Evolutionary conservation across 1,140 invertebrate species (phyloP).

Genomic region (Drosophila bocqueti): DNA sequence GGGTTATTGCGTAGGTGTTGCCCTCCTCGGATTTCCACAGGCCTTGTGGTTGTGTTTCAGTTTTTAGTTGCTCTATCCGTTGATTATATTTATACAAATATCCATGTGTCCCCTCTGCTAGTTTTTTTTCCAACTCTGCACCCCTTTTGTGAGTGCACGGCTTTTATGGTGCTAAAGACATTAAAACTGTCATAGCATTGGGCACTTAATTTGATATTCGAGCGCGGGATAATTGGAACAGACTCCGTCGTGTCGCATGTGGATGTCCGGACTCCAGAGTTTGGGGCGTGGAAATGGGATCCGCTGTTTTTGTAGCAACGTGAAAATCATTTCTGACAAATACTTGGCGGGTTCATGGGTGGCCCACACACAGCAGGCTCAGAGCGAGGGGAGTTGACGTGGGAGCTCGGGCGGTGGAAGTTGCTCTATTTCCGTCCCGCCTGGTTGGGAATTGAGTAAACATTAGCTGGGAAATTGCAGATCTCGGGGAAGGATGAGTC

Average conservation of each 20-base stretch:
- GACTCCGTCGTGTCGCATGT: conserved; percentile 41
- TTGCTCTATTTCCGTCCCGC: conserved; percentile 61
- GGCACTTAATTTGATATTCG: conserved; percentile 82
- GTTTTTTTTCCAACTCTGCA: conserved; percentile 23
- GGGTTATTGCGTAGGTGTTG: conserved; percentile 54
- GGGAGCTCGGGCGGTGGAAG: conserved; percentile 46
- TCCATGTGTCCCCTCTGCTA: conserved; percentile 4
- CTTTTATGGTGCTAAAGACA: conserved; percentile 78
- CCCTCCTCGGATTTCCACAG: conserved; percentile 66
- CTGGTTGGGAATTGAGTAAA: conserved; percentile 27
- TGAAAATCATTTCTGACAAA: conserved; percentile 66
- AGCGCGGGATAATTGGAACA: conserved; percentile 74
- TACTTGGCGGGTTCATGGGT: conserved; percentile 59
- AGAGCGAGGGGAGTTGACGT: conserved; percentile 28
- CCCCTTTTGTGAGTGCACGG: conserved; percentile 52
- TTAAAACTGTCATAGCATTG: conserved; percentile 80
- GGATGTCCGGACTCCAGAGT: conserved; percentile 10
- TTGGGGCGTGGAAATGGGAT: conserved; percentile 47
- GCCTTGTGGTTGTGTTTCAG: conserved; percentile 33
- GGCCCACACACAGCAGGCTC: conserved; percentile 48
- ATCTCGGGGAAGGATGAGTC: conserved; percentile 1
- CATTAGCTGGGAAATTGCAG: conserved; percentile 27
- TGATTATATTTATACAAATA: conserved; percentile 34
- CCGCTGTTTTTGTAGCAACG: conserved; percentile 31
- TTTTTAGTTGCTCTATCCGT: conserved; percentile 13